phyloP scores from a whole-genome alignment of 2,888 invertebrate species.

The Polydrusus tereticollis region DNA sequence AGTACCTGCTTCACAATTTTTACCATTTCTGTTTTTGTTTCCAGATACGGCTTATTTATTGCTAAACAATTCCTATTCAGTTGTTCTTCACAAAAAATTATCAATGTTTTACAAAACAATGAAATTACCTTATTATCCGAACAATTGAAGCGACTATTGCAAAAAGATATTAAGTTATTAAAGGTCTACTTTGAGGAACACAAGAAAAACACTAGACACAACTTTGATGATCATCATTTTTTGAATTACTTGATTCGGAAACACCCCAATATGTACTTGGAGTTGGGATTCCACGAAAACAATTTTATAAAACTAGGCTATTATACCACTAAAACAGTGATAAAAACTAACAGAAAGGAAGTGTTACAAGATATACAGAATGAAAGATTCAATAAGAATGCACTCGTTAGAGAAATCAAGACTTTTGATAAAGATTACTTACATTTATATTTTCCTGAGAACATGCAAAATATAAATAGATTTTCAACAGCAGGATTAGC shows the following conservation, averaged over 20 bases:
- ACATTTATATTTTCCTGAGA: constrained; percentile 40
- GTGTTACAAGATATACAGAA: constrained; percentile 33
- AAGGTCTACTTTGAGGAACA: constrained; percentile 49
- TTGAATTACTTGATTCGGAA: constrained; percentile 45
- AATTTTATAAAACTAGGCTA: constrained; percentile 35
- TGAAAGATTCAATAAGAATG: constrained; percentile 34
- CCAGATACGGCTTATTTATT: constrained; percentile 53
- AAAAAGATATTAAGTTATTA: constrained; percentile 47
- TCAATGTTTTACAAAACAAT: constrained; percentile 41
- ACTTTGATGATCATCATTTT: constrained; percentile 45
- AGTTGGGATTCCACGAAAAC: constrained; percentile 38
- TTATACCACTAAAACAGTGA: constrained; percentile 45
- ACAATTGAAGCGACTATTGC: constrained; percentile 50
- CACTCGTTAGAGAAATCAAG: constrained; percentile 41
- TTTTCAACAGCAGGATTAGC: too few species aligned
- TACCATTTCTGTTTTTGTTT: constrained; percentile 20
- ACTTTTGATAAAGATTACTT: constrained; percentile 43
- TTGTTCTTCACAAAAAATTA: constrained; percentile 52
- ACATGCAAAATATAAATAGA: constrained; percentile 12
- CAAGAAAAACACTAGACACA: constrained; percentile 6
- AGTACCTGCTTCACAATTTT: too few species aligned
- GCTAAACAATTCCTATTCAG: constrained; percentile 51
- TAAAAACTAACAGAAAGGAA: constrained; percentile 41
- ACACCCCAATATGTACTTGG: constrained; percentile 43
- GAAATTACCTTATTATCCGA: constrained; percentile 47